phyloP scores from a whole-genome alignment of 2,113 vertebrate genomes.

The Arothron firmamentum region DNA sequence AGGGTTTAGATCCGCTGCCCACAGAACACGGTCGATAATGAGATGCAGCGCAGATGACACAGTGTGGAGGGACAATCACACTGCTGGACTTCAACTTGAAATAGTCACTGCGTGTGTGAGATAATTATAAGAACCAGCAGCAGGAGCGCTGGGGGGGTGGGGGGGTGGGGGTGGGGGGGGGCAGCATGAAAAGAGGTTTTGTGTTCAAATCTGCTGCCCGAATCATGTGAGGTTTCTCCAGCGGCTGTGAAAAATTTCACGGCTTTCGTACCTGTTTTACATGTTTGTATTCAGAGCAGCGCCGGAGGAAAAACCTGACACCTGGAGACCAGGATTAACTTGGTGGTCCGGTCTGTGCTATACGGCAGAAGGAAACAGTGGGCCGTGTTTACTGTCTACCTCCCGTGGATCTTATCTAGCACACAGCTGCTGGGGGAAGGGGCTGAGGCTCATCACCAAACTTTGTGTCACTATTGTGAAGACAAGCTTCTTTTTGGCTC shows the following conservation, averaged over 20 bases:
- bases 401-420: no score
- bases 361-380: no score
- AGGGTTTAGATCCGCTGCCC: slow-evolving; percentile 24
- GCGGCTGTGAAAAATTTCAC: slow-evolving; percentile 35
- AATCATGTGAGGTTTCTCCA: slow-evolving; percentile 52
- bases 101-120: no score
- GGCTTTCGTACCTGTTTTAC: not conserved
- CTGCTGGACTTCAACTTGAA: not conserved
- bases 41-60: slow-evolving; percentile 20
- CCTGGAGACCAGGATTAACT: no score
- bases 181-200: slow-evolving; percentile 18
- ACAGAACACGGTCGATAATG: slow-evolving; percentile 8
- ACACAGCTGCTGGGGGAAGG: no score
- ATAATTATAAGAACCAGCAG: no score
- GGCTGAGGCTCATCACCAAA: no score
- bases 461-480: no score
- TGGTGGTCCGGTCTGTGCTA: no score
- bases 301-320: not conserved
- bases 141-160: not conserved
- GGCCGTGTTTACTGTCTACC: no score
- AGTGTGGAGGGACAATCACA: slow-evolving; percentile 12
- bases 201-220: not conserved
- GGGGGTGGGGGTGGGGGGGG: not conserved
- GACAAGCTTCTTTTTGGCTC: no score
- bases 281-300: not conserved